These are phyloP conservation scores for Chionoecetes opilio DNA, from an alignment of 1,140 invertebrate species.

Conservation along the genomic window DNA sequence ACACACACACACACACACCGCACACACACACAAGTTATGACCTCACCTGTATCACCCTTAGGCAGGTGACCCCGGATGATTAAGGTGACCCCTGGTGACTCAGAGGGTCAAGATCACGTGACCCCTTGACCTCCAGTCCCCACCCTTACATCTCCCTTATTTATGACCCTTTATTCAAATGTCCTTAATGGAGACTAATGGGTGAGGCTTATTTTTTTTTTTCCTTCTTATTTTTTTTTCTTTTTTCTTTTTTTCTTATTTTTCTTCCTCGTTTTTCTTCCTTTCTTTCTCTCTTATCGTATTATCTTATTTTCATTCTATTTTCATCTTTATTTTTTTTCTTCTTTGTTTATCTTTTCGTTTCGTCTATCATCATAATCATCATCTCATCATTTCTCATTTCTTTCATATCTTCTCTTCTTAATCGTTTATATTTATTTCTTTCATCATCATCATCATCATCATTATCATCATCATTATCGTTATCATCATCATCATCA, in stretches of 20 bases:
- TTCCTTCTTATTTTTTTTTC: not conserved
- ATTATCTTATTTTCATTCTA: not conserved
- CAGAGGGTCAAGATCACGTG: not conserved
- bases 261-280: too few relatives aligned
- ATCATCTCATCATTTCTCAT: too few relatives aligned
- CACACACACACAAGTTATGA: not conserved
- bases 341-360: not conserved
- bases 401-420: not conserved
- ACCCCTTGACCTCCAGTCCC: not conserved
- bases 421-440: not conserved
- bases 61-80: too few relatives aligned
- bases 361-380: too few relatives aligned
- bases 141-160: not conserved
- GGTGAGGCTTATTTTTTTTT: not conserved
- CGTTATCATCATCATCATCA: not conserved
- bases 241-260: not conserved
- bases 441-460: slow-evolving; percentile 9
- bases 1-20: too few relatives aligned
- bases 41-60: too few relatives aligned
- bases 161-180: not conserved
- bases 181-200: too few relatives aligned
- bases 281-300: not conserved
- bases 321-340: not conserved
- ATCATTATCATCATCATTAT: slow-evolving; percentile 18
- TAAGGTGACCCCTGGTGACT: not conserved